phyloP scores from a whole-genome alignment of 1,140 invertebrate species.

The Atta texana region DNA sequence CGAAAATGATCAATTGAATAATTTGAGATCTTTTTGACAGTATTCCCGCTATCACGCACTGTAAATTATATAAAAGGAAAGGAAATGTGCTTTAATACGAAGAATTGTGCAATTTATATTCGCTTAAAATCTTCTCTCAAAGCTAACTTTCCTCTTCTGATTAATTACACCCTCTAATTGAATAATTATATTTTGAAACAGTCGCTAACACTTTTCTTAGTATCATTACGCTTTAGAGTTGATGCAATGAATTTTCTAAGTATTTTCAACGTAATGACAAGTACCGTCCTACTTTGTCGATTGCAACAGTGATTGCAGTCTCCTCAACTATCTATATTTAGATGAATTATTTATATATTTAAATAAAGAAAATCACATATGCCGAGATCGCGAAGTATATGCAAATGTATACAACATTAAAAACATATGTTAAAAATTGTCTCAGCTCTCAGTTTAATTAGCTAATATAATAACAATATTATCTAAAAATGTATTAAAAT shows the following conservation, averaged over 20 bases:
- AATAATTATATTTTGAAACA: constrained; percentile 13
- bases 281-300: neutral
- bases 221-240: neutral
- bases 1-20: neutral
- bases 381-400: neutral
- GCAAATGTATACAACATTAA: neutral
- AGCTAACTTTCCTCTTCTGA: neutral
- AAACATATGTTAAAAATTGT: neutral
- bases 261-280: neutral
- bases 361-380: neutral
- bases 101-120: constrained; percentile 13
- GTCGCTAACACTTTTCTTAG: neutral
- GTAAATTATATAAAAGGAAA: neutral
- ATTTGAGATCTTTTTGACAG: neutral
- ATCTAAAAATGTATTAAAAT: neutral
- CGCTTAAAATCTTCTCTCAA: neutral
- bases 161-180: neutral
- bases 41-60: neutral
- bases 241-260: neutral
- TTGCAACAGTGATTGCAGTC: neutral
- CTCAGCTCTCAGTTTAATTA: neutral
- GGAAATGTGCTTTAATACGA: neutral
- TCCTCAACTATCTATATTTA: neutral
- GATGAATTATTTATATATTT: constrained; percentile 17
- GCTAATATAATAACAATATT: neutral